phyloP scores from a whole-genome alignment of 2,888 invertebrate species.

The Mystacides longicornis region DNA sequence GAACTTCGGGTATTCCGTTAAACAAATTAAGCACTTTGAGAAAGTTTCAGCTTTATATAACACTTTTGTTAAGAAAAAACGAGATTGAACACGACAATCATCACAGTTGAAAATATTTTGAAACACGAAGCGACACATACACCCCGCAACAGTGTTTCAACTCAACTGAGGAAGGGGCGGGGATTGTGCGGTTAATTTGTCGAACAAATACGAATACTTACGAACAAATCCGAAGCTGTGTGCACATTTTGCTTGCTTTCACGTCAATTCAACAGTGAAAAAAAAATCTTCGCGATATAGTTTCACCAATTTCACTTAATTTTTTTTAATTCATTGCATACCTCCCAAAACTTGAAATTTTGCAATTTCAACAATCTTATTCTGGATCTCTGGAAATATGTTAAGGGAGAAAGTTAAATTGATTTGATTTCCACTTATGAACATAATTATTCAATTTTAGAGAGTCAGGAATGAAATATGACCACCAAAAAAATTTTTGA shows the following conservation, averaged over 20 bases:
- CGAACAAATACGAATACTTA: constrained; percentile 10
- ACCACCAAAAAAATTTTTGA: no score
- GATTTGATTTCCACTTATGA: no score
- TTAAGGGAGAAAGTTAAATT: no score
- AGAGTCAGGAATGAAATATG: no score
- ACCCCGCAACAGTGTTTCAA: constrained; percentile 12
- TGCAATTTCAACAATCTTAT: no score
- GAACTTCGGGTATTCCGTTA: constrained; percentile 1
- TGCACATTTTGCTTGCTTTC: constrained; percentile 22
- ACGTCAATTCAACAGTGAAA: constrained; percentile 17
- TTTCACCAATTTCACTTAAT: background rate
- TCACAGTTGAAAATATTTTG: constrained; percentile 9
- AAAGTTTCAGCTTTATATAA: constrained; percentile 22
- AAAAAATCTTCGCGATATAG: background rate
- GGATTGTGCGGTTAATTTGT: constrained; percentile 9
- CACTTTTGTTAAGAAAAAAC: constrained; percentile 14
- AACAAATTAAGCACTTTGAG: constrained; percentile 14
- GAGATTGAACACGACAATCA: constrained; percentile 20
- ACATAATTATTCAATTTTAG: no score
- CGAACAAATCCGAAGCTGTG: constrained; percentile 16
- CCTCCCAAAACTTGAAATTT: no score
- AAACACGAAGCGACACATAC: constrained; percentile 5
- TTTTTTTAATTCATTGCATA: no score
- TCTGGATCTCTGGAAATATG: no score
- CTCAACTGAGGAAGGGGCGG: constrained; percentile 20